A percentile compares a stretch with the other conserved stretches of the same genome.
phyloP scores from a whole-genome alignment of 2,113 vertebrate species.

The Ginglymostoma cirratum region DNA sequence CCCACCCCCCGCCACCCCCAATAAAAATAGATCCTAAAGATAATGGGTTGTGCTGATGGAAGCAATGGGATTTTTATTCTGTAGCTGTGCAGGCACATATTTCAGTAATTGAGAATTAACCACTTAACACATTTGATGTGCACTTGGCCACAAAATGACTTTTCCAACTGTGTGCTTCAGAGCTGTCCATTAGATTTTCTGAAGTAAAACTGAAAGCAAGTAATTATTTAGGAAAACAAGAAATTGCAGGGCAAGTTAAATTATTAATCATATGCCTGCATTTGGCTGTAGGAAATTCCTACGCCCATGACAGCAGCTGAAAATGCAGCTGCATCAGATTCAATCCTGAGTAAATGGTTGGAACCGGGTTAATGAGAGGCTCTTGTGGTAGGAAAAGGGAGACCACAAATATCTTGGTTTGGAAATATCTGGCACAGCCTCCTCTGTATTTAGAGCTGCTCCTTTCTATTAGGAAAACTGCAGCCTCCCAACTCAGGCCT shows the following conservation, averaged over 20 bases:
- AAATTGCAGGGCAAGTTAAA: constrained; percentile 13
- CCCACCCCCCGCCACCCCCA: too few species aligned
- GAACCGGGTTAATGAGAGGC: not conserved
- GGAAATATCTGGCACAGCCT: not conserved
- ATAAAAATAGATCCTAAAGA: not conserved
- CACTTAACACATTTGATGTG: not conserved
- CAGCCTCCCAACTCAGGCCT: not conserved
- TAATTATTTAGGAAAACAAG: constrained; percentile 16
- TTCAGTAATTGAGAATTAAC: constrained; percentile 23
- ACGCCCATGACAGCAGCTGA: constrained; percentile 2
- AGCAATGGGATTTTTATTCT: not conserved
- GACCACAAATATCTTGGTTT: not conserved
- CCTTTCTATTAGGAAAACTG: not conserved
- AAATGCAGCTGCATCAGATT: not conserved
- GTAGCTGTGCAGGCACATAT: not conserved
- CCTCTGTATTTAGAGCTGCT: not conserved
- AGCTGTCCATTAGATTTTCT: constrained; percentile 25
- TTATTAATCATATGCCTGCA: constrained; percentile 15
- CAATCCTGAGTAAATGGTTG: not conserved
- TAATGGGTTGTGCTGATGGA: not conserved
- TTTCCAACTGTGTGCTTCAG: not conserved
- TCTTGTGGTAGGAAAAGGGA: not conserved
- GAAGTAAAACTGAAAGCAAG: not conserved
- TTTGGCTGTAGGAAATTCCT: constrained; percentile 12
- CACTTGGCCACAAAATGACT: constrained; percentile 5